Percentiles rank a stretch among this genome's conserved stretches.
Conservation (phyloP, 2,113 vertebrate genomes). For the Heptranchias perlo region DNA sequence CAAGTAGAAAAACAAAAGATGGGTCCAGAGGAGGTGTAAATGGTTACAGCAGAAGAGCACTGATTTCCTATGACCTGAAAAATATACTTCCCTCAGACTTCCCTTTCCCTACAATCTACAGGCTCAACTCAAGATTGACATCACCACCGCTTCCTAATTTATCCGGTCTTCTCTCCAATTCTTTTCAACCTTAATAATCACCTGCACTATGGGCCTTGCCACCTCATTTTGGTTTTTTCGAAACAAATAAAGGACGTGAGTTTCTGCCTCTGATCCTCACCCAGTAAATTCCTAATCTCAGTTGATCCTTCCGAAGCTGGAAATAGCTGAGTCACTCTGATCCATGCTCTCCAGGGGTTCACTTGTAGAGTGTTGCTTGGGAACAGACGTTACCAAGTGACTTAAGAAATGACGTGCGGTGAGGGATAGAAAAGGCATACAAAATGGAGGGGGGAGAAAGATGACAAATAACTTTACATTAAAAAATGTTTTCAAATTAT, state of each 20-base stretch:
- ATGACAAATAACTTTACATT: background rate
- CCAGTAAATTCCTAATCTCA: background rate
- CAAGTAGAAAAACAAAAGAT: too few species aligned
- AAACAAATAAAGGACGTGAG: background rate
- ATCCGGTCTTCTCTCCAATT: background rate
- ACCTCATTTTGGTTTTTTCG: background rate
- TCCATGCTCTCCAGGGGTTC: background rate
- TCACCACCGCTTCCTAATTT: background rate
- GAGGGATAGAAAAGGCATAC: background rate
- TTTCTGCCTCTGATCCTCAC: background rate
- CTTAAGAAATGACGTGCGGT: background rate
- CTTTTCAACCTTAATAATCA: background rate
- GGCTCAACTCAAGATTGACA: background rate
- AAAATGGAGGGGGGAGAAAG: background rate
- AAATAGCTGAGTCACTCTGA: background rate
- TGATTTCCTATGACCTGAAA: background rate
- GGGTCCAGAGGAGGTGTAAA: too few species aligned
- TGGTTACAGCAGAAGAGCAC: too few species aligned
- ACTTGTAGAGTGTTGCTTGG: background rate
- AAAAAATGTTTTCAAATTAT: background rate
- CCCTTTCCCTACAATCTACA: background rate
- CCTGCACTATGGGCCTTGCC: background rate
- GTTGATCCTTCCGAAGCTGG: background rate
- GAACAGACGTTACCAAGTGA: background rate
- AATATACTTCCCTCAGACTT: background rate